Evolutionary conservation across 2,797 vertebrate species (phyloP).

Genomic region (Microchirus variegatus): DNA sequence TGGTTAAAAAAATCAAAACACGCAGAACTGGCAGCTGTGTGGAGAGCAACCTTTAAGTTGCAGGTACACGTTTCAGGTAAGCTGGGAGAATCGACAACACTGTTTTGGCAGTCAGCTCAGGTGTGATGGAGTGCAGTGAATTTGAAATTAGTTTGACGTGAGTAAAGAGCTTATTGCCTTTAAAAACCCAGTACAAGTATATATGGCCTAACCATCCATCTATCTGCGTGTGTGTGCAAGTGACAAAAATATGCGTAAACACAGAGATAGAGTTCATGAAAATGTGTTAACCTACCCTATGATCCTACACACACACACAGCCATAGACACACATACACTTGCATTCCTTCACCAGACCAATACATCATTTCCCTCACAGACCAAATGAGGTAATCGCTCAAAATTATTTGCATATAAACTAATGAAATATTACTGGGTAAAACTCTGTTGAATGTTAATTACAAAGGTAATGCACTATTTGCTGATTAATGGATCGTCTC

Average conservation of each 20-base stretch:
- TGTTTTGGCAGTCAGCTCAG: slow-evolving; percentile 60
- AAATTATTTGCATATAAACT: slow-evolving; percentile 98
- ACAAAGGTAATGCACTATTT: slow-evolving; percentile 98
- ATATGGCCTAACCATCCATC: slow-evolving; percentile 69
- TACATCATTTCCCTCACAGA: slow-evolving; percentile 88
- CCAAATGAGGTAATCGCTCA: slow-evolving; percentile 98
- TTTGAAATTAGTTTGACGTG: slow-evolving; percentile 70
- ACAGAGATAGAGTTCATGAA: slow-evolving; percentile 57
- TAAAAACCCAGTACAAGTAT: slow-evolving; percentile 64
- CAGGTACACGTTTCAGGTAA: slow-evolving; percentile 43
- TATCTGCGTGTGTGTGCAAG: slow-evolving; percentile 24
- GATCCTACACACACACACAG: slow-evolving; percentile 3
- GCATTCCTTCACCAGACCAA: slow-evolving; percentile 78
- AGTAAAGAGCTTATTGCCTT: slow-evolving; percentile 71
- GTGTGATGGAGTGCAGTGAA: slow-evolving; percentile 75
- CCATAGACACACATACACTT: slow-evolving; percentile 23
- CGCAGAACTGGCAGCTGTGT: slow-evolving; percentile 20
- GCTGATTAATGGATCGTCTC: slow-evolving; percentile 97
- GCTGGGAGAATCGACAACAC: slow-evolving; percentile 45
- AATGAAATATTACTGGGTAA: slow-evolving; percentile 95
- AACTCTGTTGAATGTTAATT: slow-evolving; percentile 96
- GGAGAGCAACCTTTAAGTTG: slow-evolving; percentile 19
- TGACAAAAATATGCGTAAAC: neutral
- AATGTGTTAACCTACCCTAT: slow-evolving; percentile 53
- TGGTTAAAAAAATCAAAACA: slow-evolving; percentile 26